Percentiles rank a stretch among this genome's conserved stretches.
Conservation (phyloP, 1,140 invertebrate species). For the Philopotamus ludificatus region DNA sequence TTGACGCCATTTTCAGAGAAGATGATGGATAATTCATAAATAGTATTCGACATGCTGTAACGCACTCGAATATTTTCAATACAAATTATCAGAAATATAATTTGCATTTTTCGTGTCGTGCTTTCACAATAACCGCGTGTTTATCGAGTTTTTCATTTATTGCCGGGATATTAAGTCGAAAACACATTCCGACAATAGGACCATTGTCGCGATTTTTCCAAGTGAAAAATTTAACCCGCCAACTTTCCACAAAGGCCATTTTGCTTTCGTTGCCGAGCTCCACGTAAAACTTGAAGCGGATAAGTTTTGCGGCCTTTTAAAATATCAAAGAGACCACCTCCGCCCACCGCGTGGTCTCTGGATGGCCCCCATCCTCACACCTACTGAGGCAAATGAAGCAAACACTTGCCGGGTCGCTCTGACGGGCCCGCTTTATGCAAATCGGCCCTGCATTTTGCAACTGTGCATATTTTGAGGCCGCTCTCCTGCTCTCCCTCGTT, state of each 20-base stretch:
- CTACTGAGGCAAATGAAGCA: neutral
- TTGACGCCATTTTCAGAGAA: neutral
- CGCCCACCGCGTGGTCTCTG: too few species aligned
- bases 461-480: neutral
- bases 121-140: neutral
- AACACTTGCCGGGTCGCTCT: neutral
- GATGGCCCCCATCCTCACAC: neutral
- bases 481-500: neutral
- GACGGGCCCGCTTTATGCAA: neutral
- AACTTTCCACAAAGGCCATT: slow-evolving; percentile 17
- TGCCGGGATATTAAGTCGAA: neutral
- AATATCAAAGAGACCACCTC: slow-evolving; percentile 9
- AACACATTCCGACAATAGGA: neutral
- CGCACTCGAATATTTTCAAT: neutral
- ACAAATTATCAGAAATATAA: neutral
- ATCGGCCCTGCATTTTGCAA: neutral
- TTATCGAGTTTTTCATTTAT: neutral
- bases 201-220: neutral
- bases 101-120: neutral
- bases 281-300: neutral
- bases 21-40: neutral
- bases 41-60: too few species aligned
- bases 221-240: slow-evolving; percentile 23
- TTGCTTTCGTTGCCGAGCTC: slow-evolving; percentile 6
- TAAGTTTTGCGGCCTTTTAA: slow-evolving; percentile 4